These are phyloP conservation scores for Tadarida brasiliensis DNA, from an alignment of 2,797 vertebrate genomes.

Conservation along the genomic window DNA sequence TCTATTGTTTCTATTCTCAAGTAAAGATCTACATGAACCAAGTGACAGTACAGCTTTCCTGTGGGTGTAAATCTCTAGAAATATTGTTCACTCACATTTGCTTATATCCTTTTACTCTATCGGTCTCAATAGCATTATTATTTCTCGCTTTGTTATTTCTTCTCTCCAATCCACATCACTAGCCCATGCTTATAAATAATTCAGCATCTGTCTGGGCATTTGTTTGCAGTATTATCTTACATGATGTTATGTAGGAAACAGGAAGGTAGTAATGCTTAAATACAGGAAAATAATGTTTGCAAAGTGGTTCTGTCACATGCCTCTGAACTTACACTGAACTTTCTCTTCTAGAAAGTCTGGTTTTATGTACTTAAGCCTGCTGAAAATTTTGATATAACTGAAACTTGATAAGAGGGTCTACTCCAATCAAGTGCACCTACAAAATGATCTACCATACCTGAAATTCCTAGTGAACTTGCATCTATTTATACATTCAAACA, in stretches of 20 bases:
- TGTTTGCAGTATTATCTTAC: conserved; percentile 67
- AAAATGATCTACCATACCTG: neutral
- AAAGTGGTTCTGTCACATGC: conserved; percentile 27
- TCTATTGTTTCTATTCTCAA: conserved; percentile 58
- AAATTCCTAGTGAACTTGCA: neutral
- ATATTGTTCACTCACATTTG: conserved; percentile 89
- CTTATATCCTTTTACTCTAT: conserved; percentile 89
- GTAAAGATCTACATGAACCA: conserved; percentile 44
- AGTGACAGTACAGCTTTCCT: conserved; percentile 36
- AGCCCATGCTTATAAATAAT: conserved; percentile 80
- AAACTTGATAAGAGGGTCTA: conserved; percentile 54
- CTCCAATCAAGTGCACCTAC: neutral
- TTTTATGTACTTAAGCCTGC: conserved; percentile 22
- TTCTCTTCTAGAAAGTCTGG: conserved; percentile 51
- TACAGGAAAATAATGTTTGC: conserved; percentile 44
- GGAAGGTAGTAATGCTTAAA: conserved; percentile 37
- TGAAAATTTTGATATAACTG: conserved; percentile 58
- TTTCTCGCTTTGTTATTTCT: conserved; percentile 88
- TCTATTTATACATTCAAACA: conserved; percentile 24
- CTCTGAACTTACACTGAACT: conserved; percentile 61
- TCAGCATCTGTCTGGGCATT: conserved; percentile 57
- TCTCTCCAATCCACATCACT: conserved; percentile 79
- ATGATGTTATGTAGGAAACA: neutral
- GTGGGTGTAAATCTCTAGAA: conserved; percentile 88
- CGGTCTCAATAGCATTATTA: conserved; percentile 88